These are phyloP conservation scores for Acleris holmiana DNA, from an alignment of 2,888 invertebrate species.

Conservation along the genomic window DNA sequence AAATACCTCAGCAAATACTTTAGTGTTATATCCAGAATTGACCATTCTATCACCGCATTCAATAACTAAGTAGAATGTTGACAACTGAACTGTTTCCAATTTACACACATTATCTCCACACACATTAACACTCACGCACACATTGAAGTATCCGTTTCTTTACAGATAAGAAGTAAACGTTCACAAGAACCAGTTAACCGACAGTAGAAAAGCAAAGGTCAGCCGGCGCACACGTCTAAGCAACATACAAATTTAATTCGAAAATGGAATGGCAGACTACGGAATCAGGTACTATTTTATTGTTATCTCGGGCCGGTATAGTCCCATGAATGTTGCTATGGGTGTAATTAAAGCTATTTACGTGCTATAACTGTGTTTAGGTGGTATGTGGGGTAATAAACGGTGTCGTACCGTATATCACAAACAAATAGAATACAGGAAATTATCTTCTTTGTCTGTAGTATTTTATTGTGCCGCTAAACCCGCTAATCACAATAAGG, in stretches of 20 bases:
- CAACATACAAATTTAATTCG: not conserved
- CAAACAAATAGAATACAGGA: too few species aligned
- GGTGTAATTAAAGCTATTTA: not conserved
- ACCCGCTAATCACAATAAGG: too few species aligned
- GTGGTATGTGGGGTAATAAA: too few species aligned
- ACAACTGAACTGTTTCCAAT: too few species aligned
- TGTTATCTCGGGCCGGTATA: not conserved
- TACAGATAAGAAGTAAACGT: slow-evolving; percentile 7
- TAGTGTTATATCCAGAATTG: too few species aligned
- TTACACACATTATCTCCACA: slow-evolving; percentile 1
- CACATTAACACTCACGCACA: not conserved
- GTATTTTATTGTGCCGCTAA: too few species aligned
- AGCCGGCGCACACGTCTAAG: not conserved
- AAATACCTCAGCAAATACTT: too few species aligned
- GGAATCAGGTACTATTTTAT: slow-evolving; percentile 37
- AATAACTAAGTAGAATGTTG: too few species aligned
- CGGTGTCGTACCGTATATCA: too few species aligned
- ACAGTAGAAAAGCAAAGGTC: slow-evolving; percentile 7
- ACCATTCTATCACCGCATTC: too few species aligned
- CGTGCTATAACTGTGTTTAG: not conserved
- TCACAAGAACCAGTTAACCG: slow-evolving; percentile 19
- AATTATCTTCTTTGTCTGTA: too few species aligned
- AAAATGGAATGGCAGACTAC: slow-evolving; percentile 64
- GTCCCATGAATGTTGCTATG: not conserved
- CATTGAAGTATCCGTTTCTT: not conserved